Percentiles rank a stretch among this genome's conserved stretches.
Conservation (phyloP, 2,888 invertebrate genomes). For the Microctonus aethiopoides region DNA sequence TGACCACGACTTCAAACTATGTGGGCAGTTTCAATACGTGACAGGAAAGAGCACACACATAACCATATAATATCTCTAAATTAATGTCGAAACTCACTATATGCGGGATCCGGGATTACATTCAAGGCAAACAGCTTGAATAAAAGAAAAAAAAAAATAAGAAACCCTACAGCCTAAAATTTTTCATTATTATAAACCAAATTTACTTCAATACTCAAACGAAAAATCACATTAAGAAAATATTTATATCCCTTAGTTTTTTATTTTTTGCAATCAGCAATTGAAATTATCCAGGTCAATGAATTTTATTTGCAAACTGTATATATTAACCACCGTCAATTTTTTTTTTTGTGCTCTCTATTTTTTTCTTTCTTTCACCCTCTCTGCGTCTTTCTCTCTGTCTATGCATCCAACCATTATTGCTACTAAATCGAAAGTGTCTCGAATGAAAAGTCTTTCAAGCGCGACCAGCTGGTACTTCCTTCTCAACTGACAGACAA, state of each 20-base stretch:
- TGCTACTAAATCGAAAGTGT: conserved; percentile 23
- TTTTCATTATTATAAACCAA: background rate
- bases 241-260: background rate
- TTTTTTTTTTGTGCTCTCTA: background rate
- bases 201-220: background rate
- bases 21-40: conserved; percentile 39
- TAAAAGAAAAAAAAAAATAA: background rate
- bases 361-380: background rate
- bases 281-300: conserved; percentile 21
- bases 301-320: conserved; percentile 18
- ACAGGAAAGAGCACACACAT: conserved; percentile 38
- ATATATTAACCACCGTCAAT: background rate
- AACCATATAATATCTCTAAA: conserved; percentile 11
- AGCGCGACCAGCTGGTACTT: conserved; percentile 20
- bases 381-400: background rate
- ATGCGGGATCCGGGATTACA: conserved; percentile 38
- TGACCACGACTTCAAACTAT: conserved; percentile 32
- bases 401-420: background rate
- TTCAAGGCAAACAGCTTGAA: conserved; percentile 14
- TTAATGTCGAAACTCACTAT: conserved; percentile 35
- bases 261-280: conserved; percentile 12
- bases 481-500: conserved; percentile 25
- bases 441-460: conserved; percentile 25
- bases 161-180: background rate
- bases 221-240: background rate